A percentile compares a stretch with the other conserved stretches of the same genome.
Evolutionary conservation across 2,888 invertebrate species (phyloP).

Genomic region (Dryobota labecula): DNA sequence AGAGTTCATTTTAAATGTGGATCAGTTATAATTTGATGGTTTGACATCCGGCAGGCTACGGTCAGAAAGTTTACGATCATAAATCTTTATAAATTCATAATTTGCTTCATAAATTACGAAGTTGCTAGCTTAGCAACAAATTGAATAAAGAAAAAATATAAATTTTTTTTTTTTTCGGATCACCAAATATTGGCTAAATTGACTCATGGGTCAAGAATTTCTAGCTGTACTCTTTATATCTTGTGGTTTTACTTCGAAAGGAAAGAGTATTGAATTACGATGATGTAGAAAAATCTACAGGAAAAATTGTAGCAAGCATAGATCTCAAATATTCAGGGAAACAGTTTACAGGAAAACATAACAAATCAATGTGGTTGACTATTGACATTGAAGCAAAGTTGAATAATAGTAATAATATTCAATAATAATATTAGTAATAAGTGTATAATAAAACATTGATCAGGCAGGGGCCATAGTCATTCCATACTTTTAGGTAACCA

Average conservation of each 20-base stretch:
- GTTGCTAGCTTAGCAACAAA: conserved; percentile 35
- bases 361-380: neutral
- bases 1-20: conserved; percentile 39
- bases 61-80: conserved; percentile 51
- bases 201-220: conserved; percentile 34
- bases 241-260: conserved; percentile 22
- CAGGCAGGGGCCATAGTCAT: too few species aligned
- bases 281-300: neutral
- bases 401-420: too few species aligned
- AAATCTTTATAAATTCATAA: too few species aligned
- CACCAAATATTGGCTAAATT: conserved; percentile 10
- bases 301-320: neutral
- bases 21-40: conserved; percentile 52
- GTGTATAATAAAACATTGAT: too few species aligned
- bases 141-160: conserved; percentile 20
- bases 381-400: neutral
- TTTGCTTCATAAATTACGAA: conserved; percentile 47
- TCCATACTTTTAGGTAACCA: too few species aligned
- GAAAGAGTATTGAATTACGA: neutral
- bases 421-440: too few species aligned
- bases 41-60: conserved; percentile 41
- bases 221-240: conserved; percentile 41
- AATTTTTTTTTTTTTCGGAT: neutral
- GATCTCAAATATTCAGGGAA: neutral
- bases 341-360: neutral